These are phyloP conservation scores for Pelochelys cantorii DNA, from an alignment of 2,797 vertebrate genomes.

Conservation along the genomic window DNA sequence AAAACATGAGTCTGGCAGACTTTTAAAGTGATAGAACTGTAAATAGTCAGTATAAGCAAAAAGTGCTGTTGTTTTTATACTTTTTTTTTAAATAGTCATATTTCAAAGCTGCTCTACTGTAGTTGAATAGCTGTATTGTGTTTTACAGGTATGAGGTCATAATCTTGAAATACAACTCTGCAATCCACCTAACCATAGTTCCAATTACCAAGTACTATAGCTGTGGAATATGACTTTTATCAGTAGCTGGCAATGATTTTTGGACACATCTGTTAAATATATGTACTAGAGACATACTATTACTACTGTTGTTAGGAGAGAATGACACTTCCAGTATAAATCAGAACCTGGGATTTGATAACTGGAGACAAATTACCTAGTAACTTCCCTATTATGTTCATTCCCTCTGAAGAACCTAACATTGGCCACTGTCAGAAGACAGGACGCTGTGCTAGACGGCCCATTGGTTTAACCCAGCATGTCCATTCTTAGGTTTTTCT, in stretches of 20 bases:
- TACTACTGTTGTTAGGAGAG: background rate
- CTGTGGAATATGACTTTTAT: constrained; percentile 23
- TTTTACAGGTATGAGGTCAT: constrained; percentile 12
- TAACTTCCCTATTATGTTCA: background rate
- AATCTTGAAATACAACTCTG: background rate
- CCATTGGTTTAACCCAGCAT: background rate
- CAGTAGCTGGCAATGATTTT: constrained; percentile 18
- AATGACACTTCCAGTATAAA: background rate
- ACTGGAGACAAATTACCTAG: background rate
- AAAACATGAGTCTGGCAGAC: background rate
- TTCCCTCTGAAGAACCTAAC: background rate
- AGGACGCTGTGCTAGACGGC: background rate
- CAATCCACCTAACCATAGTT: fast-evolving
- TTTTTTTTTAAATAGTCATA: background rate
- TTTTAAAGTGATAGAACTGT: background rate
- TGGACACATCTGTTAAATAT: constrained; percentile 25
- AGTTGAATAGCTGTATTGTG: background rate
- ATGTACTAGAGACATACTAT: background rate
- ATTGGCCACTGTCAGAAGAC: background rate
- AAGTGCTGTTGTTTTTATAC: background rate
- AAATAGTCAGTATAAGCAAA: background rate
- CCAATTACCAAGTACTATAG: background rate
- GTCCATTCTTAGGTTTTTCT: background rate
- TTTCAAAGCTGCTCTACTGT: background rate
- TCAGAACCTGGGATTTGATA: background rate